These are phyloP conservation scores for Xanthorhoe designata DNA, from an alignment of 2,888 invertebrate genomes.

Conservation along the genomic window DNA sequence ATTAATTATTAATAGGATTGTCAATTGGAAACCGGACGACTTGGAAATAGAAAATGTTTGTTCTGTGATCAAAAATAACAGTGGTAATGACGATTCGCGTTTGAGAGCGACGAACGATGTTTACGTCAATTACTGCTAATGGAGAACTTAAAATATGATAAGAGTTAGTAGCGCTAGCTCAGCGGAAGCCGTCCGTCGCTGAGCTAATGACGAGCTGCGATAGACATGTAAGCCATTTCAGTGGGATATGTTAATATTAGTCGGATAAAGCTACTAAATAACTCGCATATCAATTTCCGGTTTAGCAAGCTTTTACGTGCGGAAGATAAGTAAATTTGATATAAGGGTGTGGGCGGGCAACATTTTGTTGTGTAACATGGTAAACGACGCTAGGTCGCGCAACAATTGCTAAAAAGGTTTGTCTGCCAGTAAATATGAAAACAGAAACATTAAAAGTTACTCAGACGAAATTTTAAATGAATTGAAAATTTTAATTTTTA, in stretches of 20 bases:
- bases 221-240: constrained; percentile 18
- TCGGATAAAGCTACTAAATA: constrained; percentile 7
- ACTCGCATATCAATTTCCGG: constrained; percentile 9
- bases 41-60: constrained; percentile 81
- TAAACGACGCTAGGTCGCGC: not conserved
- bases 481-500: too few relatives aligned
- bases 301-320: constrained; percentile 2
- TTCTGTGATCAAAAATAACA: constrained; percentile 75
- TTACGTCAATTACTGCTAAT: constrained; percentile 84
- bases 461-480: too few relatives aligned
- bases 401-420: not conserved
- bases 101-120: constrained; percentile 84
- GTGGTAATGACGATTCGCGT: constrained; percentile 70
- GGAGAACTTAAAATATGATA: constrained; percentile 86
- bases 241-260: constrained; percentile 17
- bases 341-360: not conserved
- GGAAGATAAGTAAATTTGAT: not conserved
- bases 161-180: constrained; percentile 67
- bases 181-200: constrained; percentile 62
- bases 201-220: constrained; percentile 49
- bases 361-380: constrained; percentile 1
- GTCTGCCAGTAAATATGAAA: too few relatives aligned
- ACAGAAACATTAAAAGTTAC: too few relatives aligned
- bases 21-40: constrained; percentile 77
- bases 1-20: constrained; percentile 82